These are phyloP conservation scores for Vidua macroura DNA, from an alignment of 2,113 vertebrate species.

Conservation along the genomic window DNA sequence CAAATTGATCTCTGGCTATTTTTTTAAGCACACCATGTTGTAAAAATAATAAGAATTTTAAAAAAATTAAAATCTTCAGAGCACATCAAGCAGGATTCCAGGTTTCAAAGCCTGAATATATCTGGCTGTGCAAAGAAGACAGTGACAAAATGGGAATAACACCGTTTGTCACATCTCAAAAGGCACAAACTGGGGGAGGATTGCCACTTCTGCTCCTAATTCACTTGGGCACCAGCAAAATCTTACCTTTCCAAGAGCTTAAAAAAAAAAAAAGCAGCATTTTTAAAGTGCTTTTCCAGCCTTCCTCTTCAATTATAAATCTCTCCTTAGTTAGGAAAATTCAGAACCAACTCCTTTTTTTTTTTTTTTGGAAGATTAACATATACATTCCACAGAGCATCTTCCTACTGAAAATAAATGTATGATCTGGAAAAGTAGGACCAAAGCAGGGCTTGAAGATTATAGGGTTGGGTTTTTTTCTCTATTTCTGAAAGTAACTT, in stretches of 20 bases:
- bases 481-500: conserved; percentile 34
- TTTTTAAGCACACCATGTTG: not conserved
- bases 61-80: not conserved
- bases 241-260: not conserved
- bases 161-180: not conserved
- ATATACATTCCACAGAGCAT: not conserved
- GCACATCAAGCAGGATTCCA: not conserved
- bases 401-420: not conserved
- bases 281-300: conserved; percentile 8
- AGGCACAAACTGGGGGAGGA: not conserved
- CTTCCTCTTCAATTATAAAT: not conserved
- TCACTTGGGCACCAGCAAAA: not conserved
- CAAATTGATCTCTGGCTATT: not conserved
- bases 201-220: not conserved
- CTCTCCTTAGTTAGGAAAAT: conserved; percentile 8
- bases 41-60: not conserved
- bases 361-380: not conserved
- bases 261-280: not conserved
- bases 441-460: not conserved
- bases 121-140: conserved; percentile 18
- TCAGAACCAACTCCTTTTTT: not conserved
- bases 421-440: not conserved
- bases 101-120: conserved; percentile 48
- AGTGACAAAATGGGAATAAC: conserved; percentile 46
- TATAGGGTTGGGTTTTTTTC: not conserved